Evolutionary conservation across 2,797 vertebrate species (phyloP).

Genomic region (Clarias fuscus): DNA sequence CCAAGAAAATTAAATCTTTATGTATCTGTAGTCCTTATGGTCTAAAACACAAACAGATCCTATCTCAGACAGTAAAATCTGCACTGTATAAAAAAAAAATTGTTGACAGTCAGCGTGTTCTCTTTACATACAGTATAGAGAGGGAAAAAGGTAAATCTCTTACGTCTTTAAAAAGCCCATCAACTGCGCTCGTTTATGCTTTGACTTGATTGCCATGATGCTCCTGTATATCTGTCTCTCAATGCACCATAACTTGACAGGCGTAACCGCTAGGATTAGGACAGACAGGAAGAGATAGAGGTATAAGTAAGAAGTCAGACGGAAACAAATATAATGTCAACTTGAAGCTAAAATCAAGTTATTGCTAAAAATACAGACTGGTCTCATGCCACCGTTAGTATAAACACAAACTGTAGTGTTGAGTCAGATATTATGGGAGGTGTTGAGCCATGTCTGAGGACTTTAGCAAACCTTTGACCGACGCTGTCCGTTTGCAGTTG

Average conservation of each 20-base stretch:
- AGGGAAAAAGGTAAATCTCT: constrained; percentile 46
- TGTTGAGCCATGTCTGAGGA: background rate
- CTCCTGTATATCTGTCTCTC: constrained; percentile 80
- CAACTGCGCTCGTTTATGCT: constrained; percentile 74
- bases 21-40: background rate
- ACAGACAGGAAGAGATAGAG: constrained; percentile 4
- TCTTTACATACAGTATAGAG: background rate
- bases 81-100: background rate
- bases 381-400: background rate
- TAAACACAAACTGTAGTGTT: background rate
- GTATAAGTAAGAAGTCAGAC: background rate
- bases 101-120: background rate
- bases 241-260: constrained; percentile 78
- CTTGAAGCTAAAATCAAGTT: background rate
- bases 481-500: constrained; percentile 82
- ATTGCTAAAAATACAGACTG: background rate
- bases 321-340: background rate
- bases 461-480: constrained; percentile 72
- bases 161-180: constrained; percentile 79
- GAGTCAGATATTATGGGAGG: background rate
- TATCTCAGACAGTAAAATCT: background rate
- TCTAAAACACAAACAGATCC: background rate
- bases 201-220: constrained; percentile 80
- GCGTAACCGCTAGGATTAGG: constrained; percentile 67
- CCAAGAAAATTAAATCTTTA: background rate